Evolutionary conservation across 2,113 vertebrate species (phyloP).

Genomic region (Cynopterus brachyotis): DNA sequence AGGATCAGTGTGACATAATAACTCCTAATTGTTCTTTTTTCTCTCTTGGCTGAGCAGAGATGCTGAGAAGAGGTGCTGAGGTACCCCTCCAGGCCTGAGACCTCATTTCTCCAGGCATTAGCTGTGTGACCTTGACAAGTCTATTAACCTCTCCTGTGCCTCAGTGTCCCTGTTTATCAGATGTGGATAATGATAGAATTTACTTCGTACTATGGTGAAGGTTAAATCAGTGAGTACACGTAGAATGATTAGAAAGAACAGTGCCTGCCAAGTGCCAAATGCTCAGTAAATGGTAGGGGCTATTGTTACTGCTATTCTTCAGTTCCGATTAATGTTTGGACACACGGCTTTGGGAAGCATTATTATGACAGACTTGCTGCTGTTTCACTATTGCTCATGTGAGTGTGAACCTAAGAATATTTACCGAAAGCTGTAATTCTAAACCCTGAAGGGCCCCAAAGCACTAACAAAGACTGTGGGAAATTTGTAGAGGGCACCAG

Average conservation of each 20-base stretch:
- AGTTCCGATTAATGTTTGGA: background rate
- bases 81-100: background rate
- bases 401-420: conserved; percentile 35
- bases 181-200: background rate
- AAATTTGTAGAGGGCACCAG: conserved; percentile 47
- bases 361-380: background rate
- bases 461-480: conserved; percentile 61
- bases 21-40: background rate
- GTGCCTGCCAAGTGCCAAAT: background rate
- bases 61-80: background rate
- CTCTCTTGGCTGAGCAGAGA: background rate
- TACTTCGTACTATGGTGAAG: background rate
- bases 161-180: background rate
- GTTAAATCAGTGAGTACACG: background rate
- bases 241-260: background rate
- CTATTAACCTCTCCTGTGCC: background rate
- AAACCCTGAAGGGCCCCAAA: conserved; percentile 42
- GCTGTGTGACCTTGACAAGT: background rate
- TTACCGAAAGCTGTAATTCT: conserved; percentile 45
- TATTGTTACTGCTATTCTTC: background rate
- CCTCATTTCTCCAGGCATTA: background rate
- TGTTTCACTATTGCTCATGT: background rate
- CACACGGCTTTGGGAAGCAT: background rate
- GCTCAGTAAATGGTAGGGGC: background rate
- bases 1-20: background rate